phyloP scores from a whole-genome alignment of 1,140 invertebrate species.

The Monomorium pharaonis region DNA sequence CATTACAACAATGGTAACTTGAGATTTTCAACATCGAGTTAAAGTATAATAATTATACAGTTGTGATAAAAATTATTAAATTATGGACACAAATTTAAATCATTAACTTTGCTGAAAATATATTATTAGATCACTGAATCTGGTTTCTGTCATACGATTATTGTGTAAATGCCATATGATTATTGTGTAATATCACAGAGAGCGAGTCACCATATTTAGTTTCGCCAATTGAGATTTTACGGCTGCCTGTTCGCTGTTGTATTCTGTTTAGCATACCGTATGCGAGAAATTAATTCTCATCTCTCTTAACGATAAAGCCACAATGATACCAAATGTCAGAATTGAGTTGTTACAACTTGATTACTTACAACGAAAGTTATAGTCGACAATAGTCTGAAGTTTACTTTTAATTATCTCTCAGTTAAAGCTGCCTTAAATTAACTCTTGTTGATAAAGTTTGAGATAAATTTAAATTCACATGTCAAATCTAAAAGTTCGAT shows the following conservation, averaged over 20 bases:
- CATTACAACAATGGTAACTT: not conserved
- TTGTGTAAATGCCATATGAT: not conserved
- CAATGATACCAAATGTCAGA: not conserved
- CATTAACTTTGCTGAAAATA: not conserved
- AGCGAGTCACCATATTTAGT: slow-evolving; percentile 38
- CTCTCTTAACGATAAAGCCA: not conserved
- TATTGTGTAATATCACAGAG: slow-evolving; percentile 6
- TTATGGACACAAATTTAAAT: not conserved
- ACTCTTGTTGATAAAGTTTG: not conserved
- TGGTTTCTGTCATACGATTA: not conserved
- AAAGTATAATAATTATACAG: not conserved
- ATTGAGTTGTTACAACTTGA: not conserved
- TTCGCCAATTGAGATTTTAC: not conserved
- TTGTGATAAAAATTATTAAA: slow-evolving; percentile 7
- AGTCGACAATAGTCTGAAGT: not conserved
- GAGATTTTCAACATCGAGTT: not conserved
- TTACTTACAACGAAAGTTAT: not conserved
- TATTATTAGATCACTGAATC: slow-evolving; percentile 3
- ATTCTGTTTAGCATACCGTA: not conserved
- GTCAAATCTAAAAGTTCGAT: not conserved
- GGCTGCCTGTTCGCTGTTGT: not conserved
- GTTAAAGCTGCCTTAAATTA: not conserved
- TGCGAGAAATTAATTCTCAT: not conserved
- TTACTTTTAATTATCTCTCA: not conserved
- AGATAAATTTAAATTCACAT: slow-evolving; percentile 1